A percentile compares a stretch with the other conserved stretches of the same genome.
These are phyloP conservation scores for Apamea crenata DNA, from an alignment of 2,888 invertebrate genomes.

Conservation along the genomic window DNA sequence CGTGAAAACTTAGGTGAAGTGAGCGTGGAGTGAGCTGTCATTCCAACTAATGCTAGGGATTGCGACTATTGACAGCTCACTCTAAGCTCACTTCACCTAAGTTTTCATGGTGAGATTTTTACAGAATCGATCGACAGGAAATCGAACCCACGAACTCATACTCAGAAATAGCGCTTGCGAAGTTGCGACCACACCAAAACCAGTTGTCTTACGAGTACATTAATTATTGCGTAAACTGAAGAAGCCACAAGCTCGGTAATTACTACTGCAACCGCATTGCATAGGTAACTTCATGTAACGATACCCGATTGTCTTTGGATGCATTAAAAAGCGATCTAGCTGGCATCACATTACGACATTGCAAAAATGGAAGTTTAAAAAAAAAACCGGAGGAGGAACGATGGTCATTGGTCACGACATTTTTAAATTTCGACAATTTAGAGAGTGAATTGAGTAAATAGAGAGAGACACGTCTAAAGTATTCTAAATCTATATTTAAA, in stretches of 20 bases:
- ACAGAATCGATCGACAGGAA: too few species aligned
- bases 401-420: background rate
- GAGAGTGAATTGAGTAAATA: background rate
- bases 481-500: conserved; percentile 13
- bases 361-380: background rate
- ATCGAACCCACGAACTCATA: too few species aligned
- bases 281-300: conserved; percentile 11
- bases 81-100: too few species aligned
- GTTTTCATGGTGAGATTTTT: too few species aligned
- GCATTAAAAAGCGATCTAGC: conserved; percentile 53
- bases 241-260: conserved; percentile 12
- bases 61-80: too few species aligned
- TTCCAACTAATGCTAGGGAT: too few species aligned
- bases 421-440: background rate
- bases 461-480: background rate
- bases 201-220: too few species aligned
- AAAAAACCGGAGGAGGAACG: background rate
- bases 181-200: too few species aligned
- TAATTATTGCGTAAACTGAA: conserved; percentile 28
- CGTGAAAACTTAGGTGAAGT: too few species aligned
- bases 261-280: conserved; percentile 8
- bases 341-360: conserved; percentile 10
- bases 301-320: conserved; percentile 25
- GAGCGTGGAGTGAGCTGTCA: too few species aligned
- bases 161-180: background rate